Conservation (phyloP, 1,140 invertebrate genomes). For the Pseudomyrmex concolor region DNA sequence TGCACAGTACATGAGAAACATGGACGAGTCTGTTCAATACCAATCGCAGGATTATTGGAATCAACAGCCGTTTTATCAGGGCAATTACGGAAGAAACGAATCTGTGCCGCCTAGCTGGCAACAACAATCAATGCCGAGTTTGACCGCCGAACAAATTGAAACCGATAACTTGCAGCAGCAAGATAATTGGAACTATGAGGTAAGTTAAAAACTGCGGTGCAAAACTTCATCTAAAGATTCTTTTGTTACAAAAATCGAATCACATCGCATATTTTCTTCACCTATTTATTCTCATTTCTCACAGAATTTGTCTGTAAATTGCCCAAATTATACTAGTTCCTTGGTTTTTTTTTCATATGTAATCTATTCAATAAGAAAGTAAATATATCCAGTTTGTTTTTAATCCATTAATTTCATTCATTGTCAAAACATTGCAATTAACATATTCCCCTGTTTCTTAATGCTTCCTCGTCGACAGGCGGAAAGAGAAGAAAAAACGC, state of each 20-base stretch:
- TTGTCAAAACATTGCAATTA: slow-evolving; percentile 11
- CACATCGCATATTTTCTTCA: not conserved
- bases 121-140: slow-evolving; percentile 69
- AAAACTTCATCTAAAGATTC: not conserved
- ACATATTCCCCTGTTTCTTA: slow-evolving; percentile 77
- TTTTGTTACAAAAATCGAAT: slow-evolving; percentile 20
- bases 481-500: slow-evolving; percentile 84
- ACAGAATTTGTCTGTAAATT: not conserved
- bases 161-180: slow-evolving; percentile 75
- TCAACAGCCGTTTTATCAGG: slow-evolving; percentile 81
- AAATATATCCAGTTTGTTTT: not conserved
- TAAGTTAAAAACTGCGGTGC: slow-evolving; percentile 62
- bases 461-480: slow-evolving; percentile 82
- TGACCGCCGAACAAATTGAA: slow-evolving; percentile 69
- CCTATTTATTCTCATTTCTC: not conserved
- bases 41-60: slow-evolving; percentile 82
- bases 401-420: slow-evolving; percentile 2
- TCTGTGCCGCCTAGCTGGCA: slow-evolving; percentile 76
- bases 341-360: not conserved
- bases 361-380: not conserved
- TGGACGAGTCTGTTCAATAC: slow-evolving; percentile 74
- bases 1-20: slow-evolving; percentile 71
- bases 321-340: not conserved
- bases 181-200: slow-evolving; percentile 83
- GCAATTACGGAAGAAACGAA: slow-evolving; percentile 73